These are phyloP conservation scores for Gallinago stenura DNA, from an alignment of 2,797 vertebrate genomes.

Conservation along the genomic window DNA sequence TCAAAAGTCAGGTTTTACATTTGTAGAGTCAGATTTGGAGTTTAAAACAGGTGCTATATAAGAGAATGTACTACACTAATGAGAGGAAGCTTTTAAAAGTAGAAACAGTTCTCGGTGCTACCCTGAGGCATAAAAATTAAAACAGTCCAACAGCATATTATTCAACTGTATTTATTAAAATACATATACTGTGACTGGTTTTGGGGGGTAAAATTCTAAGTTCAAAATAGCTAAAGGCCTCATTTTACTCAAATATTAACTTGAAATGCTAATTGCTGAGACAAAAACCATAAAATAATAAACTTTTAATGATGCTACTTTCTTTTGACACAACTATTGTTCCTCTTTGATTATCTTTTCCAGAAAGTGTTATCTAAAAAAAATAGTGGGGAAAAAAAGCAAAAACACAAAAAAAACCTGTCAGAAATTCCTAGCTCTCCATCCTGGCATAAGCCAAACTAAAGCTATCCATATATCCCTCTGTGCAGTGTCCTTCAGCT, in stretches of 20 bases:
- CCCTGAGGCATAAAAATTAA: conserved; percentile 32
- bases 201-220: not conserved
- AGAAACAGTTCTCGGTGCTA: conserved; percentile 25
- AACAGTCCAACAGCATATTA: conserved; percentile 58
- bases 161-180: conserved; percentile 42
- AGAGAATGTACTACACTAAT: conserved; percentile 40
- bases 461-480: not conserved
- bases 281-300: conserved; percentile 23
- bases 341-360: not conserved
- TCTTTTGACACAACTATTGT: not conserved
- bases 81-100: conserved; percentile 22
- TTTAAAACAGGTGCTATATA: conserved; percentile 61
- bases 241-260: not conserved
- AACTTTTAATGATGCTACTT: not conserved
- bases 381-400: not conserved
- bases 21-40: conserved; percentile 61
- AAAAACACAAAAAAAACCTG: not conserved
- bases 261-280: not conserved
- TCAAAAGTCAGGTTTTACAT: conserved; percentile 76
- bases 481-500: not conserved
- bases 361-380: not conserved
- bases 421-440: not conserved
- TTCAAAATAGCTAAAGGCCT: not conserved
- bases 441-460: not conserved
- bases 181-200: conserved; percentile 58